Evolutionary conservation across 2,888 invertebrate species (phyloP).

Genomic region (Ectropis crepuscularia): DNA sequence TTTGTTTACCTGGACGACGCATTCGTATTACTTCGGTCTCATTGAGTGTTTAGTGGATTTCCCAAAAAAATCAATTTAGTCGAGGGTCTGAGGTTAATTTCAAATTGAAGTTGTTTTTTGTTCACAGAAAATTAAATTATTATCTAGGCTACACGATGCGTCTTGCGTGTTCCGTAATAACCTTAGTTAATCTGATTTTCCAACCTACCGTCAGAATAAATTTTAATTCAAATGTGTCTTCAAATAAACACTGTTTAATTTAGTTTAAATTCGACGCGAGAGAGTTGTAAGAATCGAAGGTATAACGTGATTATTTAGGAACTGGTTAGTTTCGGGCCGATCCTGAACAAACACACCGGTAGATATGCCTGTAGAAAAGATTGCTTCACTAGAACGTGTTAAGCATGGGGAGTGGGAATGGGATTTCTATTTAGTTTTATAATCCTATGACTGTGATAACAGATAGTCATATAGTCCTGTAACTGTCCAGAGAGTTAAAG

Average conservation of each 20-base stretch:
- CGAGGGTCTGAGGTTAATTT: too few relatives aligned
- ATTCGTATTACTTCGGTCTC: too few relatives aligned
- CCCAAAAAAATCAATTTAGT: too few relatives aligned
- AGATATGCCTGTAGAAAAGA: slow-evolving; percentile 5
- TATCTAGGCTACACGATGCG: too few relatives aligned
- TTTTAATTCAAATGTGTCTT: slow-evolving; percentile 5
- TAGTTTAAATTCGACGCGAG: slow-evolving; percentile 16
- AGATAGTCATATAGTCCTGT: neutral
- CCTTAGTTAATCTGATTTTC: too few relatives aligned
- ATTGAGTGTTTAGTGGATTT: too few relatives aligned
- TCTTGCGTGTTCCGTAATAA: too few relatives aligned
- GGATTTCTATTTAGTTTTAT: neutral
- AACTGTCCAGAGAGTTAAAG: too few relatives aligned
- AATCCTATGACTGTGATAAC: slow-evolving; percentile 2
- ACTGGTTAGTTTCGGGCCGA: slow-evolving; percentile 20
- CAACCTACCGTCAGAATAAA: neutral
- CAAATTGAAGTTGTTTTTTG: too few relatives aligned
- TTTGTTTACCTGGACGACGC: too few relatives aligned
- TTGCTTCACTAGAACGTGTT: neutral
- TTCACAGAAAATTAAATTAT: too few relatives aligned
- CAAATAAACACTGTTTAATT: slow-evolving; percentile 19
- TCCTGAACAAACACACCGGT: slow-evolving; percentile 32
- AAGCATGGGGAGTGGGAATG: neutral
- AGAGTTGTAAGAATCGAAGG: slow-evolving; percentile 23
- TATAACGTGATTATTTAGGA: slow-evolving; percentile 30